Conservation (phyloP, 2,113 vertebrate species). For the Nematolebias whitei region DNA sequence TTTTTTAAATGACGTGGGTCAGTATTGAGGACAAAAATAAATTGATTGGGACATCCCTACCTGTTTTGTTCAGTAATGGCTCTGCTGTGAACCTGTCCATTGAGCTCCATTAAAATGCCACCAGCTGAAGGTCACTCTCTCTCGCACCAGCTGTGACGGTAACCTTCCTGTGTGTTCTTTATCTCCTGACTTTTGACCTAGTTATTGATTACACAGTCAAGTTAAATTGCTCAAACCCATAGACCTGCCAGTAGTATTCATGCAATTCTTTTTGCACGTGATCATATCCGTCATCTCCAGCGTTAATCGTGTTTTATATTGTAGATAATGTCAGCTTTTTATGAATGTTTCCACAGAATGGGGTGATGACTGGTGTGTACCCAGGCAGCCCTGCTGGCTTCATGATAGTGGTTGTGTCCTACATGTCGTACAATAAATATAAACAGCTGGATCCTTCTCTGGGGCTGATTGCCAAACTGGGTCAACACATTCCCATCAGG, state of each 20-base stretch:
- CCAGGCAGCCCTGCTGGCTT: conserved; percentile 94
- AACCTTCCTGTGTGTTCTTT: conserved; percentile 40
- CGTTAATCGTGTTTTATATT: neutral
- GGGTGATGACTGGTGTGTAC: conserved; percentile 95
- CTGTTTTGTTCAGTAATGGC: too few species aligned
- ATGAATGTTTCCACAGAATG: conserved; percentile 83
- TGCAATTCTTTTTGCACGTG: neutral
- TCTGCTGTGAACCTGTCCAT: conserved; percentile 1
- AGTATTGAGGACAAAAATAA: too few species aligned
- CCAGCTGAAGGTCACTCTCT: conserved; percentile 13
- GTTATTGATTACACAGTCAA: conserved; percentile 28
- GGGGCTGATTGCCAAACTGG: conserved; percentile 89
- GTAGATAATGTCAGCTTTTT: conserved; percentile 2
- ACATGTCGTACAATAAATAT: conserved; percentile 90
- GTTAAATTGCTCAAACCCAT: conserved; percentile 20
- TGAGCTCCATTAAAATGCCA: neutral
- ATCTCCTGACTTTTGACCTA: conserved; percentile 47
- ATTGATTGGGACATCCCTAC: too few species aligned
- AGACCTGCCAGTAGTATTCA: neutral
- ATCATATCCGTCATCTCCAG: neutral
- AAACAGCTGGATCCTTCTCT: conserved; percentile 90
- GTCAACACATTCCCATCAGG: conserved; percentile 86
- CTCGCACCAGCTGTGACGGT: conserved; percentile 11
- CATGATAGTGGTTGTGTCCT: conserved; percentile 91
- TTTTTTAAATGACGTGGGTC: too few species aligned